A percentile compares a stretch with the other conserved stretches of the same genome.
phyloP scores from a whole-genome alignment of 2,888 invertebrate species.

The Eremobia ochroleuca region DNA sequence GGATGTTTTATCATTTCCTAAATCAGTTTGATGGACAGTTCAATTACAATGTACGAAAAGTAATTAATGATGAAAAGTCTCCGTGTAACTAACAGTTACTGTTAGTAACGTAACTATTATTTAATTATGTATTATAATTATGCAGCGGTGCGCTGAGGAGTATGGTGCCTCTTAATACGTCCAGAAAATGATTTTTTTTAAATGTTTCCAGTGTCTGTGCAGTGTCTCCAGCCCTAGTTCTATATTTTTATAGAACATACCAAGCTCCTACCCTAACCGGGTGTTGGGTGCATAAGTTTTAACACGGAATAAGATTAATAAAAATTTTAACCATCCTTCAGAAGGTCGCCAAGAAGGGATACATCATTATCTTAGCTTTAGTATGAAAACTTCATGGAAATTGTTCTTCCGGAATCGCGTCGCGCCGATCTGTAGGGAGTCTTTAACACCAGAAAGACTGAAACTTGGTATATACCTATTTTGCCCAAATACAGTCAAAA shows the following conservation, averaged over 20 bases:
- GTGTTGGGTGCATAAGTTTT: no score
- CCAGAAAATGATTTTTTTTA: no score
- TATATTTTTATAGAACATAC: background rate
- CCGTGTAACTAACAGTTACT: no score
- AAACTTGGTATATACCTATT: no score
- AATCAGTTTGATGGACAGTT: slow-evolving; percentile 14
- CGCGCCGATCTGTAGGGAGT: no score
- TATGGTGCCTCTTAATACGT: background rate
- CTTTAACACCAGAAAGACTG: no score
- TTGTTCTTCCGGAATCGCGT: no score
- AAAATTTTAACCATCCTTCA: background rate
- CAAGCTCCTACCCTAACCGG: background rate
- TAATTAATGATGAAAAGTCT: background rate
- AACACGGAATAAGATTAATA: background rate
- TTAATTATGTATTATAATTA: background rate
- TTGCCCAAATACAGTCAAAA: no score
- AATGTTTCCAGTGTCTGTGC: no score
- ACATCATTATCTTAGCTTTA: background rate
- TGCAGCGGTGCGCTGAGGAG: background rate
- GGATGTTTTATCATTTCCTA: background rate
- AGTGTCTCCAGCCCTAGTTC: background rate
- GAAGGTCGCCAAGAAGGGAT: background rate
- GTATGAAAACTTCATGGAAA: no score
- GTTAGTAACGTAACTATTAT: no score
- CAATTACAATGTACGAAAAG: background rate